Evolutionary conservation across 1,140 invertebrate species (phyloP), one percentile per base, ranked within the genome.

Genomic region (Drosophila arawakana): DNA sequence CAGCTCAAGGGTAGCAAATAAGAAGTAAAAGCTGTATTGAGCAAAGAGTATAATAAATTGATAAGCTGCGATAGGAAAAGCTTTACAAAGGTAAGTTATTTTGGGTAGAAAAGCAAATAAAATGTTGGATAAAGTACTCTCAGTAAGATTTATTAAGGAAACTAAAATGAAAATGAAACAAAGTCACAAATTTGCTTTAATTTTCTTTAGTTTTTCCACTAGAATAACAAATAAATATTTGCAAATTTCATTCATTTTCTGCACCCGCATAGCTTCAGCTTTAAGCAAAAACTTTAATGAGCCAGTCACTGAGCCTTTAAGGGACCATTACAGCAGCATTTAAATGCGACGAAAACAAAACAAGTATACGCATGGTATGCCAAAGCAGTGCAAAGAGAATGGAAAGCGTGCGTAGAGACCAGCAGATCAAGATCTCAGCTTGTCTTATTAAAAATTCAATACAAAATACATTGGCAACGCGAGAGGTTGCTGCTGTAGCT

Each of bases 361-460:
- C 65, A 69, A 68, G 65, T 67, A 73, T 54, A 73, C 66, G 49
- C 57, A 61, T 10, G 15, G 35, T 57, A 11, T 9, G 13, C 30
- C 18, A 9, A 30, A 15, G 49, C 21, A n/a, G 39, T 6, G 15
- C 18, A 21, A 37, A 49, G 35, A 25, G 39, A 7, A 52, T 44
- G 35, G 37, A 30, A 37, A 52, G 47, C 25, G 4, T 46, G 39
- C 11, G 47, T 25, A 18, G 11, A 9, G n/a, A 25, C 6, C 49
- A 34, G 39, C 70, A 76, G 62, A 76, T 63, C 44, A 69, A 76
- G 76, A 83, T 83, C 59, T 63, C 57, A 9, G 63, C 65, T 66
- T 44, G 18, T 66, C 85, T 89, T 85, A 90, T 89, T 89, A 81
- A 84, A 89, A 89, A 89, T 89, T 90, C 84, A 90, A 90, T 89